phyloP scores from a whole-genome alignment of 2,113 vertebrate genomes.

The Xiphophorus maculatus region DNA sequence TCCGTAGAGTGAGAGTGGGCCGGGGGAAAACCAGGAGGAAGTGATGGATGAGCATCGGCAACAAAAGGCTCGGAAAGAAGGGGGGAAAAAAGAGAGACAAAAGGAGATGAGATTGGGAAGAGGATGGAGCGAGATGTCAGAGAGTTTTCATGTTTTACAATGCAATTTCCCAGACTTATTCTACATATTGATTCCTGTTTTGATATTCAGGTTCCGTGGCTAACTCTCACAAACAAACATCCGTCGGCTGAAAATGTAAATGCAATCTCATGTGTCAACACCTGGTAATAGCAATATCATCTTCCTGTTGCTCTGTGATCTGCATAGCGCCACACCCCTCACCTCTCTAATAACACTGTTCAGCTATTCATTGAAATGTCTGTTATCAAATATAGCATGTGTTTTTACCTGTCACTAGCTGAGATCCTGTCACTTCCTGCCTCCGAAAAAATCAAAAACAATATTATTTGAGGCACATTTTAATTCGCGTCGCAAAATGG shows the following conservation, averaged over 20 bases:
- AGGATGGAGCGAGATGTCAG: constrained; percentile 22
- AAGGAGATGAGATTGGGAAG: constrained; percentile 22
- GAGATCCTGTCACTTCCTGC: constrained; percentile 18
- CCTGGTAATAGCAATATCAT: constrained; percentile 76
- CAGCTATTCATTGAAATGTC: constrained; percentile 80
- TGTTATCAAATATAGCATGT: constrained; percentile 72
- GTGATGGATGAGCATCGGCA: constrained; percentile 50
- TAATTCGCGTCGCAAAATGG: constrained; percentile 39
- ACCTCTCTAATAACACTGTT: constrained; percentile 72
- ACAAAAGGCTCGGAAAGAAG: constrained; percentile 27
- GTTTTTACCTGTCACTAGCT: constrained; percentile 74
- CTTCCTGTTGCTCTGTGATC: constrained; percentile 69
- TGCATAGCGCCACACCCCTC: constrained; percentile 68
- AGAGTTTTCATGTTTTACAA: constrained; percentile 53
- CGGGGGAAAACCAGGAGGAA: constrained; percentile 51
- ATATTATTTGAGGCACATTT: constrained; percentile 57
- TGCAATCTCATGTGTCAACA: constrained; percentile 76
- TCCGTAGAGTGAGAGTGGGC: constrained; percentile 47
- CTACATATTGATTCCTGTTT: constrained; percentile 63
- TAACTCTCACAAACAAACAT: constrained; percentile 60
- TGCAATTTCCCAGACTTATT: constrained; percentile 49
- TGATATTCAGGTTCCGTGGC: constrained; percentile 51
- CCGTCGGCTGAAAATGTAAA: constrained; percentile 70
- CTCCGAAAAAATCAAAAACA: constrained; percentile 53
- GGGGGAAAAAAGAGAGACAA: constrained; percentile 50